Evolutionary conservation across 1,140 invertebrate species (phyloP).

Genomic region (Marisa cornuarietis): DNA sequence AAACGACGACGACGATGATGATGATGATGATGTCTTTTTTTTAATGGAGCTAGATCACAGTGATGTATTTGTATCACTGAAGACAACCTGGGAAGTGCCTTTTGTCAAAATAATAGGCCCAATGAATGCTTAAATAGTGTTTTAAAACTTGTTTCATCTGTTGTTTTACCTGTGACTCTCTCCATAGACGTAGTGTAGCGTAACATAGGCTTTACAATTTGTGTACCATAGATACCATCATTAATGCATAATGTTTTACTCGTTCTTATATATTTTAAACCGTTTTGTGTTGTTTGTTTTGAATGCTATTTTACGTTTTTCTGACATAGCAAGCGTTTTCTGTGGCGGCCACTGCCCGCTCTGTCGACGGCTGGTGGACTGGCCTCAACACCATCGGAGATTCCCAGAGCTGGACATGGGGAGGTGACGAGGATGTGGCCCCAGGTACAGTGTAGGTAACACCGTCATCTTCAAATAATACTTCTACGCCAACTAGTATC

Average conservation of each 20-base stretch:
- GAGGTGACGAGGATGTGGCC: neutral
- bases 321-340: neutral
- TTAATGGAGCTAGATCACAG: too few relatives aligned
- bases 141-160: too few relatives aligned
- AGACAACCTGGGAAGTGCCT: too few relatives aligned
- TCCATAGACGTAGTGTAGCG: neutral
- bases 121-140: too few relatives aligned
- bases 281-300: neutral
- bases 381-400: neutral
- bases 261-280: neutral
- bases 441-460: slow-evolving; percentile 5
- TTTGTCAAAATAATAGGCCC: too few relatives aligned
- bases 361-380: slow-evolving; percentile 8
- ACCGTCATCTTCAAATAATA: too few relatives aligned
- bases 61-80: neutral
- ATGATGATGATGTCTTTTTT: too few relatives aligned
- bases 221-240: neutral
- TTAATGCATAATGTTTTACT: neutral
- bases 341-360: neutral
- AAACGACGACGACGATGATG: too few relatives aligned
- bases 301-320: neutral
- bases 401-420: slow-evolving; percentile 4
- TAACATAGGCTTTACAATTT: neutral
- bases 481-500: too few relatives aligned
- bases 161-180: too few relatives aligned